A percentile compares a stretch with the other conserved stretches of the same genome.
These are phyloP conservation scores for Drosophila chauvacae DNA, from an alignment of 1,140 invertebrate species.

Conservation along the genomic window DNA sequence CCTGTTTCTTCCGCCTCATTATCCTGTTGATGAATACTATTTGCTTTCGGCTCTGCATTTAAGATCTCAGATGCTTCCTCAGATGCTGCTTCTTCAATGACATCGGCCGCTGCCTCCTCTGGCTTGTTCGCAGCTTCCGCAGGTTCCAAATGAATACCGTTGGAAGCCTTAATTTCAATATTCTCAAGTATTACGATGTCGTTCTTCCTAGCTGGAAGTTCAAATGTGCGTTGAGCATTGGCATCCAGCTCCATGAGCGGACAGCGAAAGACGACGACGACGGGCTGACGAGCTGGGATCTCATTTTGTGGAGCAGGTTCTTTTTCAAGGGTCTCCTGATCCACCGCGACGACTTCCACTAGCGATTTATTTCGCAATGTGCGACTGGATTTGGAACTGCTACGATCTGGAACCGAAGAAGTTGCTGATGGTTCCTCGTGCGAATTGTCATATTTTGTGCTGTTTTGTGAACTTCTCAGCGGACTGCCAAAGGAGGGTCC, in stretches of 20 bases:
- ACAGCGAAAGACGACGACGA: conserved; percentile 40
- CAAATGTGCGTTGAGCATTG: conserved; percentile 35
- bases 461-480: neutral
- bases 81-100: neutral
- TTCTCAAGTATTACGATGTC: conserved; percentile 52
- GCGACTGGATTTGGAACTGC: conserved; percentile 1
- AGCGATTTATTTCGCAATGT: neutral
- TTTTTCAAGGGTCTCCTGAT: neutral
- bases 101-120: neutral
- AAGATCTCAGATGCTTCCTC: neutral
- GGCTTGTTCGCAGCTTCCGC: neutral
- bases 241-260: conserved; percentile 31
- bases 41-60: no score
- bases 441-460: neutral
- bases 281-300: neutral
- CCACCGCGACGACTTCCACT: neutral
- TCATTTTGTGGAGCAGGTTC: neutral
- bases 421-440: neutral
- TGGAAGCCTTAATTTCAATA: conserved; percentile 31
- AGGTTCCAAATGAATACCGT: neutral
- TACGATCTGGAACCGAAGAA: no score
- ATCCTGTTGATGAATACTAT: neutral
- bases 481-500: neutral
- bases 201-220: conserved; percentile 10
- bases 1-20: neutral